Conservation (phyloP, 2,797 vertebrate species). For the Sarcoramphus papa region DNA sequence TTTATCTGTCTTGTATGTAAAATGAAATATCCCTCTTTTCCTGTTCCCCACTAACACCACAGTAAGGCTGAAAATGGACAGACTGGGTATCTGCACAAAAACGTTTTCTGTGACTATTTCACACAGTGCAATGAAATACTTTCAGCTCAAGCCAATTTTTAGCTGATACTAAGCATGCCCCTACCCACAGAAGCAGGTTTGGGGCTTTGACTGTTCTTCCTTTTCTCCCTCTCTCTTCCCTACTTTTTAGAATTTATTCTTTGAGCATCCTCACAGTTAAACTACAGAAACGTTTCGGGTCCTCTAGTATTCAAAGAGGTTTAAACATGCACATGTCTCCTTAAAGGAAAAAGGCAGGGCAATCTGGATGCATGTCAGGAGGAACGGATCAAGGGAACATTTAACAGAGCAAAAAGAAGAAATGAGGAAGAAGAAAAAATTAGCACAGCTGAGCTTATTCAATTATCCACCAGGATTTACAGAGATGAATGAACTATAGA, state of each 20-base stretch:
- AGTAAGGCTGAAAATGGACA: background rate
- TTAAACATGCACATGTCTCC: background rate
- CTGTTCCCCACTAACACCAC: background rate
- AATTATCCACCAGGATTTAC: slow-evolving; percentile 32
- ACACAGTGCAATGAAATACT: background rate
- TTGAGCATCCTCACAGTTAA: background rate
- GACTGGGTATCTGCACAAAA: background rate
- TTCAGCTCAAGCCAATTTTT: background rate
- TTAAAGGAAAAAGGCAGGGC: background rate
- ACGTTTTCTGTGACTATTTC: background rate
- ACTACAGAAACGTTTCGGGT: background rate
- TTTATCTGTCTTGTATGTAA: background rate
- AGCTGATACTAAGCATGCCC: background rate
- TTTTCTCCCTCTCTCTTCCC: background rate
- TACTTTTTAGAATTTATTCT: background rate
- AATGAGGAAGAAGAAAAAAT: background rate
- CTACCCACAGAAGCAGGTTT: background rate
- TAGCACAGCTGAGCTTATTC: slow-evolving; percentile 25
- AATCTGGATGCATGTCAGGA: background rate
- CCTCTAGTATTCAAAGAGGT: background rate
- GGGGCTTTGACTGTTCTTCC: background rate
- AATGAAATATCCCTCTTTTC: background rate
- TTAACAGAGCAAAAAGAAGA: background rate
- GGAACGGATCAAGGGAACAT: background rate
- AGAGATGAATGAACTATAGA: slow-evolving; percentile 3